Evolutionary conservation across 1,140 invertebrate species (phyloP).

Genomic region (Pararge aegeria): DNA sequence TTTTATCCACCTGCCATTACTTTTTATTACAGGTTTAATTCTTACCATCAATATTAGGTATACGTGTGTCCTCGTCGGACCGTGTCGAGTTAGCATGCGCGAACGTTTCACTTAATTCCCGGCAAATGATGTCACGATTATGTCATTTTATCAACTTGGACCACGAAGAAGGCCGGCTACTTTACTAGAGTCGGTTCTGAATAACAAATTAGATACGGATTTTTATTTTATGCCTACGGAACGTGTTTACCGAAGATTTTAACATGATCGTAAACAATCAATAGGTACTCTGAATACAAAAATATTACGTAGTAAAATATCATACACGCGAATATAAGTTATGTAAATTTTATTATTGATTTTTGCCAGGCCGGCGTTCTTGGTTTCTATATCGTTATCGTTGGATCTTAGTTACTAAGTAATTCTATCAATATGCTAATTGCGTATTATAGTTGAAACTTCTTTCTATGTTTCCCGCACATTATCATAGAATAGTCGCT

Average conservation of each 20-base stretch:
- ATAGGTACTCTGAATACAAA: not conserved
- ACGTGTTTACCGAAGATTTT: conserved; percentile 1
- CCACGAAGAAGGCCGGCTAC: conserved; percentile 36
- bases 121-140: conserved; percentile 53
- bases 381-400: too few relatives aligned
- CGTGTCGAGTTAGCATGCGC: conserved; percentile 9
- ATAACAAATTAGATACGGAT: conserved; percentile 39
- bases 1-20: not conserved
- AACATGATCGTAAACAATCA: not conserved
- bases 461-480: too few relatives aligned
- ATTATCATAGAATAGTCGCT: too few relatives aligned
- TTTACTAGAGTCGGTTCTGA: conserved; percentile 30
- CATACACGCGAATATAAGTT: not conserved
- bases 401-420: too few relatives aligned
- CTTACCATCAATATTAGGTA: not conserved
- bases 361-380: too few relatives aligned
- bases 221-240: not conserved
- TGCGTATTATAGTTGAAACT: too few relatives aligned
- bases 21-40: conserved; percentile 4
- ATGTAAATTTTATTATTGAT: not conserved
- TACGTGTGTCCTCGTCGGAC: conserved; percentile 2
- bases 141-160: conserved; percentile 40
- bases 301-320: too few relatives aligned
- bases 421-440: too few relatives aligned
- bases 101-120: conserved; percentile 32